Conservation (phyloP, 2,113 vertebrate species). For the mouse (Mus musculus) region GRCm39 chr7:88121501-88122000, state of each 20-base stretch:
- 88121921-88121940: slow-evolving; percentile 46
- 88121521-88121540: not conserved
- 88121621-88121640: not conserved
- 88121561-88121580: not conserved
- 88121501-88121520: not conserved
- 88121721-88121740: slow-evolving; percentile 43
- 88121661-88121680: not conserved
- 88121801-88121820: not conserved
- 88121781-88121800: not conserved
- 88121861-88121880: not conserved
- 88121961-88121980: not conserved
- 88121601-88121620: not conserved
- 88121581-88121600: not conserved
- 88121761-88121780: slow-evolving; percentile 37
- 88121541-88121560: not conserved
- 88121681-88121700: slow-evolving; percentile 36
- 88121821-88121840: not conserved
- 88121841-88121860: slow-evolving; percentile 10
- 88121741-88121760: slow-evolving; percentile 25
- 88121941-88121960: slow-evolving; percentile 8
- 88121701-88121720: slow-evolving; percentile 33
- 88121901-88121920: not conserved
- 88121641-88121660: slow-evolving; percentile 2
- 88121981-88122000: slow-evolving; percentile 11
- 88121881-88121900: slow-evolving; percentile 30